Evolutionary conservation across 1,140 invertebrate species (phyloP).

Genomic region (Brachionus rotundiformis): DNA sequence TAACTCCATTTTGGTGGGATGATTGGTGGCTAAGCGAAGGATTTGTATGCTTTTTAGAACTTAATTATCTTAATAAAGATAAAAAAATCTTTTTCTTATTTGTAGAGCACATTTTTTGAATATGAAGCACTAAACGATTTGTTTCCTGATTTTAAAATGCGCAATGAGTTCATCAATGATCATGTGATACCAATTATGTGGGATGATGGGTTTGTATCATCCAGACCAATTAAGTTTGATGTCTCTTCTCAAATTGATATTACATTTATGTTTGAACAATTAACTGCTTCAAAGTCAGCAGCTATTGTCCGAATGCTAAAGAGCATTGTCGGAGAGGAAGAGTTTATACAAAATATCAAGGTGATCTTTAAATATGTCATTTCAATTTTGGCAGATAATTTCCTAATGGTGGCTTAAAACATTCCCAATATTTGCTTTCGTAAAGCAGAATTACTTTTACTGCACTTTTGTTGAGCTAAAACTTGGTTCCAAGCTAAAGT

Average conservation of each 20-base stretch:
- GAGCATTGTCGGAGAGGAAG: background rate
- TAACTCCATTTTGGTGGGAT: slow-evolving; percentile 69
- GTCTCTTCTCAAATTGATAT: background rate
- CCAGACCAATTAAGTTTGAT: background rate
- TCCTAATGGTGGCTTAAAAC: no score
- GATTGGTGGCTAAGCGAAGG: slow-evolving; percentile 66
- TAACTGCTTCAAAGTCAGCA: slow-evolving; percentile 33
- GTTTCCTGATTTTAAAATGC: slow-evolving; percentile 77
- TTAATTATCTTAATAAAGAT: no score
- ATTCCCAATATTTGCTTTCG: no score
- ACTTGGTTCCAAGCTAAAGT: no score
- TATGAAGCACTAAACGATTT: slow-evolving; percentile 67
- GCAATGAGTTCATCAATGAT: slow-evolving; percentile 29
- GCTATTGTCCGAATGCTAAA: slow-evolving; percentile 27
- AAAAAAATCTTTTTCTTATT: background rate
- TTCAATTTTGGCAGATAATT: no score
- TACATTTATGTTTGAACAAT: background rate
- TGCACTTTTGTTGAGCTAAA: no score
- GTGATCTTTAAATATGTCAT: no score
- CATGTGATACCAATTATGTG: slow-evolving; percentile 41
- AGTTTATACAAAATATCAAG: slow-evolving; percentile 10
- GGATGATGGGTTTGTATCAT: slow-evolving; percentile 43
- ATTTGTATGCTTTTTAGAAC: no score
- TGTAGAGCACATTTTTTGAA: slow-evolving; percentile 55
- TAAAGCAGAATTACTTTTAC: no score